Evolutionary conservation across 2,888 invertebrate genomes (phyloP).

Genomic region (Nebria salina): DNA sequence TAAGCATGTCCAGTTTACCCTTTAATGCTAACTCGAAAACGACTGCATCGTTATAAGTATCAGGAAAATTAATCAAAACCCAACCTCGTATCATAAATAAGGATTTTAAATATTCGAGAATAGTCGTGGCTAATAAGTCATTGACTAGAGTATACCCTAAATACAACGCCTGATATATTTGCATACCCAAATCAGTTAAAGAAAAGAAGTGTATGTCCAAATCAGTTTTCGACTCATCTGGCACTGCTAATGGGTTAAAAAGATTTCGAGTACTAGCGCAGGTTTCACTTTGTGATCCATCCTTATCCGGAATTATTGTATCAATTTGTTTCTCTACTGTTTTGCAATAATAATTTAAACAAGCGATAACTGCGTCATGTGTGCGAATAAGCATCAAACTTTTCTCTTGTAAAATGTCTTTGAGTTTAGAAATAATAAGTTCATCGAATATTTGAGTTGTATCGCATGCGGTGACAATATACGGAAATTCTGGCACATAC

Average conservation of each 20-base stretch:
- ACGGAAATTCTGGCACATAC: constrained; percentile 54
- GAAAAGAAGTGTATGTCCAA: constrained; percentile 66
- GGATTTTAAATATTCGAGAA: constrained; percentile 70
- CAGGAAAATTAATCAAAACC: constrained; percentile 73
- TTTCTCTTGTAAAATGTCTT: constrained; percentile 54
- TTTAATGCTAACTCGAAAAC: constrained; percentile 70
- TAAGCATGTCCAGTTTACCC: constrained; percentile 64
- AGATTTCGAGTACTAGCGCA: constrained; percentile 53
- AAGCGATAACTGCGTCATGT: constrained; percentile 67
- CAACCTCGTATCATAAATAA: constrained; percentile 66
- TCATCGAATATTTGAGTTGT: constrained; percentile 53
- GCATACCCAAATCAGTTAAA: constrained; percentile 67
- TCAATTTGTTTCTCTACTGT: background rate
- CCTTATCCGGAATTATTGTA: constrained; percentile 26
- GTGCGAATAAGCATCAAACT: constrained; percentile 55
- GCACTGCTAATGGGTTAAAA: background rate
- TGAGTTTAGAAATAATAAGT: background rate
- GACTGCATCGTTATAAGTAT: constrained; percentile 67
- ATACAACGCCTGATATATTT: constrained; percentile 66
- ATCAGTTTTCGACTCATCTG: constrained; percentile 57
- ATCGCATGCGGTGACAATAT: constrained; percentile 55
- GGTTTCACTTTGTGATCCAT: constrained; percentile 60
- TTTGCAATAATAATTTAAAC: constrained; percentile 56
- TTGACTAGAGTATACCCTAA: constrained; percentile 66
- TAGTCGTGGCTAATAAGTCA: constrained; percentile 67